These are phyloP conservation scores for Poicephalus meyeri DNA, from an alignment of 2,113 vertebrate genomes.

Conservation along the genomic window DNA sequence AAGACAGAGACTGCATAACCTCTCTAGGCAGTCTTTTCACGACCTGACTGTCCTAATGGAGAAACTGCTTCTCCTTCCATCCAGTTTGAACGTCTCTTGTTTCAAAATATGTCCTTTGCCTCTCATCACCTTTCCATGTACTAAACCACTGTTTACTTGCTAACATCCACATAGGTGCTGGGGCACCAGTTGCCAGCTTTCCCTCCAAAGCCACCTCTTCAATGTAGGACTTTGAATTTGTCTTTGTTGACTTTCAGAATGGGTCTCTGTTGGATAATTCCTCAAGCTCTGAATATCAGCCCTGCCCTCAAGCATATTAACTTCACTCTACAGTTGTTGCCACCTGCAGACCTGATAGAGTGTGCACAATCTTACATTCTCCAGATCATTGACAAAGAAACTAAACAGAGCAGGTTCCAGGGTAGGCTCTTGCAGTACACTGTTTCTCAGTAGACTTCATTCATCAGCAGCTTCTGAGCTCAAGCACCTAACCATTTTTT, in stretches of 20 bases:
- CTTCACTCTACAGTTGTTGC: neutral
- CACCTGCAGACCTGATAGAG: accelerated
- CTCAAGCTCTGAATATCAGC: neutral
- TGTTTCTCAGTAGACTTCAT: neutral
- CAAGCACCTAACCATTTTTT: neutral
- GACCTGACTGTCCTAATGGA: neutral
- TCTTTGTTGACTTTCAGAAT: neutral
- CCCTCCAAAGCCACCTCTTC: neutral
- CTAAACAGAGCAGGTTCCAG: neutral
- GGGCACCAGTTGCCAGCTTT: neutral
- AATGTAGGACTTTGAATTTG: neutral
- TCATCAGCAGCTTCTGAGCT: neutral
- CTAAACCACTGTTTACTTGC: neutral
- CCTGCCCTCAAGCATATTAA: neutral
- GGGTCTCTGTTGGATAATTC: neutral
- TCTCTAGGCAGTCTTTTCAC: neutral
- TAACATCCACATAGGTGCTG: neutral
- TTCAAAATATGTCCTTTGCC: neutral
- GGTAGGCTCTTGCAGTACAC: neutral
- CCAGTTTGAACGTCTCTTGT: neutral
- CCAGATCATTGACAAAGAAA: neutral
- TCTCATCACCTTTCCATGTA: neutral
- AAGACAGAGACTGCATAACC: neutral
- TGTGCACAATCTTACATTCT: neutral
- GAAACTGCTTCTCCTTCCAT: neutral